These are phyloP conservation scores for Platysteira castanea DNA, from an alignment of 2,113 vertebrate genomes.

Conservation along the genomic window DNA sequence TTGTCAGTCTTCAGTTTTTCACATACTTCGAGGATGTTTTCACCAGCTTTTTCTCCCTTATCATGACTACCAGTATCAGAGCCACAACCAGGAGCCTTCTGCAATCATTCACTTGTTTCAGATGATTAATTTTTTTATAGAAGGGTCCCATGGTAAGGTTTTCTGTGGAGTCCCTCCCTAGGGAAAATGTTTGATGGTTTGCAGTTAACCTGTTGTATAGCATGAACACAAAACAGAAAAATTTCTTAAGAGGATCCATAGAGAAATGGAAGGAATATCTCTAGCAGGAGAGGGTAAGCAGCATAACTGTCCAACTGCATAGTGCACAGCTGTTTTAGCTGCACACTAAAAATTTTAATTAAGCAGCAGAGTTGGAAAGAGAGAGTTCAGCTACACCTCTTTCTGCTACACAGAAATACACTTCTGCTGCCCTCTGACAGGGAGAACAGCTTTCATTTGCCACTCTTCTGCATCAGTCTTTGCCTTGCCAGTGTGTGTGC, in stretches of 20 bases:
- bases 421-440: neutral
- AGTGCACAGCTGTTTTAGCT: rapidly evolving
- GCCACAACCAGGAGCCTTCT: neutral
- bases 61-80: neutral
- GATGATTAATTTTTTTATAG: neutral
- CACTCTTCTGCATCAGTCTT: neutral
- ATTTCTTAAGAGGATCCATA: neutral
- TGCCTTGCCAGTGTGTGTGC: neutral
- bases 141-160: neutral
- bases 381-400: neutral
- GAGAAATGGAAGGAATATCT: neutral
- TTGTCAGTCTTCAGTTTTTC: neutral
- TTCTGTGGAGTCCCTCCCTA: neutral
- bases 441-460: neutral
- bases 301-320: rapidly evolving
- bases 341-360: neutral
- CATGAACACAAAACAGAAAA: neutral
- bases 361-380: neutral
- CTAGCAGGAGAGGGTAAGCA: neutral
- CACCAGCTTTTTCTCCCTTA: neutral
- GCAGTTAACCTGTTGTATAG: neutral
- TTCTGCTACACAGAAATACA: neutral
- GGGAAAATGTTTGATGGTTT: neutral
- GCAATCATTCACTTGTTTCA: neutral
- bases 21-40: neutral